Evolutionary conservation across 1,140 invertebrate genomes (phyloP).

Genomic region (Heliconius eleuchia): DNA sequence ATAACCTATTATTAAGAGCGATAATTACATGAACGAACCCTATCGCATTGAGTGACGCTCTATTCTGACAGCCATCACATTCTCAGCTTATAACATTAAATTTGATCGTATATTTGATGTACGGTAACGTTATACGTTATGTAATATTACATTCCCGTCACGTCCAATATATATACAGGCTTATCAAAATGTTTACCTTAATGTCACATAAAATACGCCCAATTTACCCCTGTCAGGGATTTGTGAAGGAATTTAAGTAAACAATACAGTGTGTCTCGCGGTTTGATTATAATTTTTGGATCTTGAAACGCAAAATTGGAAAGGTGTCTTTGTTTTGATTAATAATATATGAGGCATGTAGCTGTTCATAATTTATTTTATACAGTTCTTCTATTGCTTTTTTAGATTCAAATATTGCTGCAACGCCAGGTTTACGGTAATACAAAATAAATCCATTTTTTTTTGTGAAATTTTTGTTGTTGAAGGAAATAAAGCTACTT

Average conservation of each 20-base stretch:
- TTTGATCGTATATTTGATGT: conserved; percentile 39
- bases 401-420: background rate
- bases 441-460: background rate
- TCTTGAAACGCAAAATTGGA: background rate
- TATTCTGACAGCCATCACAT: conserved; percentile 45
- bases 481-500: background rate
- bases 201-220: conserved; percentile 56
- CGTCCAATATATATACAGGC: conserved; percentile 50
- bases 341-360: background rate
- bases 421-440: background rate
- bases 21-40: conserved; percentile 17
- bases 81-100: conserved; percentile 64
- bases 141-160: conserved; percentile 73
- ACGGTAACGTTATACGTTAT: conserved; percentile 54
- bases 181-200: conserved; percentile 68
- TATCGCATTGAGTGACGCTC: conserved; percentile 23
- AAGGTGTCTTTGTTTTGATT: background rate
- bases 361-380: background rate
- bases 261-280: conserved; percentile 18
- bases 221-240: conserved; percentile 62
- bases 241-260: conserved; percentile 40
- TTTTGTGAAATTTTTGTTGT: background rate
- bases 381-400: background rate
- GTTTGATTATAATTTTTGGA: conserved; percentile 7
- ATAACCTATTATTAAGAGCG: conserved; percentile 1